Percentiles rank a stretch among this genome's conserved stretches.
Evolutionary conservation across 1,140 invertebrate genomes (phyloP).

Genomic region (Cherax quadricarinatus): DNA sequence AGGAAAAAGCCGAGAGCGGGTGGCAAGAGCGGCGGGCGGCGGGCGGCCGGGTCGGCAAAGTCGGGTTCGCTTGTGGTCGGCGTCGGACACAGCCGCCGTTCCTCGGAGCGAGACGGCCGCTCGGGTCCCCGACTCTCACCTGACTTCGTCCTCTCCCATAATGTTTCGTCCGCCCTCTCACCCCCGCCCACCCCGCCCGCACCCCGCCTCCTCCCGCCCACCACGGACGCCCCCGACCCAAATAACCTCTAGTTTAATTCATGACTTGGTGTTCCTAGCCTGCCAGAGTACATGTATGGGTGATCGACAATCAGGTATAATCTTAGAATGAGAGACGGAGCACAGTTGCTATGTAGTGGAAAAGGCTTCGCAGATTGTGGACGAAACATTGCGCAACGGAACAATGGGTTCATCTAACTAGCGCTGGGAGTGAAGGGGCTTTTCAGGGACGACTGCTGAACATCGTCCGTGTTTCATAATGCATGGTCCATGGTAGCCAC

Average conservation of each 20-base stretch:
- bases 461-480: conserved; percentile 57
- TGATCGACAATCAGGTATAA: conserved; percentile 8
- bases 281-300: not conserved
- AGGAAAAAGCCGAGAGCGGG: not conserved
- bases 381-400: conserved; percentile 59
- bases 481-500: conserved; percentile 40
- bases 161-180: conserved; percentile 22
- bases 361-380: conserved; percentile 45
- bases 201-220: not conserved
- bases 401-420: conserved; percentile 67
- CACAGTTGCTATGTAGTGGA: conserved; percentile 53
- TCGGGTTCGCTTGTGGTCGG: not conserved
- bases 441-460: conserved; percentile 45
- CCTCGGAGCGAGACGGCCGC: conserved; percentile 63
- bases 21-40: not conserved
- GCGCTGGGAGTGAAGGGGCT: conserved; percentile 57
- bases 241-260: conserved; percentile 48
- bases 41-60: not conserved
- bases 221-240: conserved; percentile 8
- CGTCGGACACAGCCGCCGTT: conserved; percentile 53
- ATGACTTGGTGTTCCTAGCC: conserved; percentile 9
- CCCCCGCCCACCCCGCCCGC: conserved; percentile 13
- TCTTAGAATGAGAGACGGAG: conserved; percentile 36
- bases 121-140: conserved; percentile 36
- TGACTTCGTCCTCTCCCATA: conserved; percentile 11